Base-by-base conservation (phyloP, 2,888 invertebrate genomes). In the Terebella lapidaria region DNA sequence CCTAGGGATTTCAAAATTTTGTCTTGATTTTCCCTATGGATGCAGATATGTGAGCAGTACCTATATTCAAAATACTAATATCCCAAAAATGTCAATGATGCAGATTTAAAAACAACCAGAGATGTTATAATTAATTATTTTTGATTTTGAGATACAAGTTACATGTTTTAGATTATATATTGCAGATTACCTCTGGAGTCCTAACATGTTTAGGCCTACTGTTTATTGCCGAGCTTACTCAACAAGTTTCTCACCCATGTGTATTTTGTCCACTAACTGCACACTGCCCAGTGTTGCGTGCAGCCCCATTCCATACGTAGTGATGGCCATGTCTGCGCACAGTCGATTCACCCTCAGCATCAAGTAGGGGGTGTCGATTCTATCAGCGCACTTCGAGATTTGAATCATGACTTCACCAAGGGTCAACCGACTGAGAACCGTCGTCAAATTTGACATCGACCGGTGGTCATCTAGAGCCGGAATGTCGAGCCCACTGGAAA, bases 391-490 rank as follows among this genome's bases (percentile, higher is more conserved):
- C 55, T 71, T 70, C 5, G 86, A 86, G 53, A 89, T 82, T 69
- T 87, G 86, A 53, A 89, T 79, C 1, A 87, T 86, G 65, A 74
- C 68, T 81, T 88, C 88, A 81, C 88, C 89, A 20, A 90, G 82
- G 26, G 88, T 85, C 67, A 90, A 86, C 71, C 91, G 83, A 56
- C 89, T 81, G 58, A 91, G 81, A 42, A 87, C 84, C 56, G 86
- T 86, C 59, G 91, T 89, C 55, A 84, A 86, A 79, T 91, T 91
- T 74, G 86, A 86, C 0, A 88, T 88, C 0, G 91, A 90, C 29
- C 89, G 87, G 74, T 89, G 90, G 74, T 91, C 91, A 68, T 91
- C 91, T 66, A 91, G 88, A 1, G 90, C 89, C 1, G 90, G 89
- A 45, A 90, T 83, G 78, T 90, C 89, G 0, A 90, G 87, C 4